Conservation (phyloP, 2,888 invertebrate genomes). For the Clunio marinus region DNA sequence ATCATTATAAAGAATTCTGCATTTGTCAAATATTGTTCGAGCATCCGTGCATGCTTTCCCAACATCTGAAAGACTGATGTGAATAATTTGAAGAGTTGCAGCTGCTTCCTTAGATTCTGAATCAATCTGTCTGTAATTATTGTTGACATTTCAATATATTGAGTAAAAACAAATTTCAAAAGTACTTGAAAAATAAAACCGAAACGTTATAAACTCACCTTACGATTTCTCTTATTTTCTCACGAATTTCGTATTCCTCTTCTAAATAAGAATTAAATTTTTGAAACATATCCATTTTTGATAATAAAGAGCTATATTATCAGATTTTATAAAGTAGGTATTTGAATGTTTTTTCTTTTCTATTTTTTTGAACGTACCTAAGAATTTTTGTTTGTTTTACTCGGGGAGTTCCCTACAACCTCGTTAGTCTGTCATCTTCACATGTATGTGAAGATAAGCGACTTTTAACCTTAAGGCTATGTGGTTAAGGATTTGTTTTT, state of each 20-base stretch:
- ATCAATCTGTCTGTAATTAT: conserved; percentile 62
- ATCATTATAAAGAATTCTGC: conserved; percentile 62
- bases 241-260: conserved; percentile 72
- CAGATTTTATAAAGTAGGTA: too few species aligned
- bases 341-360: too few species aligned
- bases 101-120: conserved; percentile 71
- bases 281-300: conserved; percentile 58
- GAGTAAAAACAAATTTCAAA: conserved; percentile 53
- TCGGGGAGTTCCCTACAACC: too few species aligned
- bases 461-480: too few species aligned
- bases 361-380: too few species aligned
- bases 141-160: conserved; percentile 60
- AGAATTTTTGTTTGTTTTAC: too few species aligned
- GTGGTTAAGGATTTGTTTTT: too few species aligned
- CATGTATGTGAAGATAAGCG: too few species aligned
- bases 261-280: conserved; percentile 74
- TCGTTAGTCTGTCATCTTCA: too few species aligned
- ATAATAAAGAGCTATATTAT: too few species aligned
- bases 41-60: conserved; percentile 61
- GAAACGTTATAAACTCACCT: not conserved
- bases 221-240: conserved; percentile 47
- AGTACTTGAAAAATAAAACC: conserved; percentile 22
- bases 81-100: conserved; percentile 77
- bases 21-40: conserved; percentile 61
- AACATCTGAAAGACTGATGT: conserved; percentile 66